Percentiles rank a stretch among this genome's conserved stretches.
Evolutionary conservation across 1,140 invertebrate species (phyloP).

Genomic region (Cyclina sinensis): DNA sequence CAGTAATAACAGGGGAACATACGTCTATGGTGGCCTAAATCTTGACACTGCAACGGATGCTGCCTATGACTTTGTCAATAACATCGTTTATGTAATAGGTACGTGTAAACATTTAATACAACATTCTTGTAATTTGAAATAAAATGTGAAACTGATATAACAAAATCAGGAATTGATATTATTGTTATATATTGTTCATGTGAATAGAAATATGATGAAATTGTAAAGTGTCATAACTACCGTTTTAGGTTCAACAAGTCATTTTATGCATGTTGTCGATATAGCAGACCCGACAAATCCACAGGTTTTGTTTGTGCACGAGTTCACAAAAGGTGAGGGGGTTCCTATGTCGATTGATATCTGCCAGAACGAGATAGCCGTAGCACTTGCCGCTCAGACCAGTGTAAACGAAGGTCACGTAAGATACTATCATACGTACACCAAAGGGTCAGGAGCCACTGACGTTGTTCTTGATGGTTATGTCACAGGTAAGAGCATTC

Average conservation of each 20-base stretch:
- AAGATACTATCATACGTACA: constrained; percentile 10
- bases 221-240: too few relatives aligned
- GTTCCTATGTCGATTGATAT: constrained; percentile 7
- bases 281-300: constrained; percentile 39
- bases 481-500: constrained; percentile 31
- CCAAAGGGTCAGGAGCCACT: not conserved
- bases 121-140: too few relatives aligned
- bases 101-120: not conserved
- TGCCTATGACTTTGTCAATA: constrained; percentile 40
- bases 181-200: too few relatives aligned
- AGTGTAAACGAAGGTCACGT: constrained; percentile 61
- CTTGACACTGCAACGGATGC: constrained; percentile 15
- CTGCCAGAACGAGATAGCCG: constrained; percentile 48
- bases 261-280: constrained; percentile 62
- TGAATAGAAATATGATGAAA: too few relatives aligned
- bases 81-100: constrained; percentile 60
- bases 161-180: too few relatives aligned
- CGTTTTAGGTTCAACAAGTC: constrained; percentile 31
- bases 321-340: constrained; percentile 34
- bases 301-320: constrained; percentile 27
- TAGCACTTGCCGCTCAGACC: constrained; percentile 33
- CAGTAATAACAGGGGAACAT: not conserved
- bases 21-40: constrained; percentile 17
- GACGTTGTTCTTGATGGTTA: constrained; percentile 35
- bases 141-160: too few relatives aligned